Evolutionary conservation across 2,797 vertebrate genomes (phyloP).

Genomic region (Myotis myotis): DNA sequence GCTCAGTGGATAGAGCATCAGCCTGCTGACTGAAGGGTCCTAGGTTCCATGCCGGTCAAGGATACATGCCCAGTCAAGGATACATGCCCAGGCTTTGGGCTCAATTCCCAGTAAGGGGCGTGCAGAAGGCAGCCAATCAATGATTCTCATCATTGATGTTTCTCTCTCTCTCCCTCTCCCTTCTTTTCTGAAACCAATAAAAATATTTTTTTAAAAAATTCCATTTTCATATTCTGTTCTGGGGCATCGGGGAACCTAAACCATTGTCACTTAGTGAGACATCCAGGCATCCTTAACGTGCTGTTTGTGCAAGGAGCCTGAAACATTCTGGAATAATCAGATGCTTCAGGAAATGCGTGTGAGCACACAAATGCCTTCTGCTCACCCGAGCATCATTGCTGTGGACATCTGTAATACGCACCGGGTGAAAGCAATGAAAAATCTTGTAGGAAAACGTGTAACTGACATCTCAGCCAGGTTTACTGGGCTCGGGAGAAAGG

Average conservation of each 20-base stretch:
- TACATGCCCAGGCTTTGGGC: too few relatives aligned
- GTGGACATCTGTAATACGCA: slow-evolving; percentile 43
- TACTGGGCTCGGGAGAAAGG: slow-evolving; percentile 63
- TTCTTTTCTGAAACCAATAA: too few relatives aligned
- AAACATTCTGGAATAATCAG: slow-evolving; percentile 54
- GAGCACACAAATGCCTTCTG: neutral
- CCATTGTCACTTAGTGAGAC: slow-evolving; percentile 59
- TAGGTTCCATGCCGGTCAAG: too few relatives aligned
- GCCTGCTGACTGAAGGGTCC: too few relatives aligned
- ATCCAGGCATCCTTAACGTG: neutral
- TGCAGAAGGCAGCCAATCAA: too few relatives aligned
- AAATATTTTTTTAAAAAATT: neutral
- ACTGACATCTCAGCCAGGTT: slow-evolving; percentile 63
- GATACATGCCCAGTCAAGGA: too few relatives aligned
- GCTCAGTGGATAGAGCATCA: too few relatives aligned
- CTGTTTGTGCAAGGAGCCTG: slow-evolving; percentile 11
- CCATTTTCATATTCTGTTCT: slow-evolving; percentile 41
- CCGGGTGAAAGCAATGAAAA: slow-evolving; percentile 19
- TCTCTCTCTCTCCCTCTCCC: too few relatives aligned
- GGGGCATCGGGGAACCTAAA: neutral
- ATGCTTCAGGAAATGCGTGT: neutral
- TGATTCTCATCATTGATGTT: too few relatives aligned
- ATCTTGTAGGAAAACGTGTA: slow-evolving; percentile 65
- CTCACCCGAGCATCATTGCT: slow-evolving; percentile 18
- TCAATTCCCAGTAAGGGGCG: too few relatives aligned